phyloP scores from a whole-genome alignment of 2,888 invertebrate genomes.

The Rotaria macrura region DNA sequence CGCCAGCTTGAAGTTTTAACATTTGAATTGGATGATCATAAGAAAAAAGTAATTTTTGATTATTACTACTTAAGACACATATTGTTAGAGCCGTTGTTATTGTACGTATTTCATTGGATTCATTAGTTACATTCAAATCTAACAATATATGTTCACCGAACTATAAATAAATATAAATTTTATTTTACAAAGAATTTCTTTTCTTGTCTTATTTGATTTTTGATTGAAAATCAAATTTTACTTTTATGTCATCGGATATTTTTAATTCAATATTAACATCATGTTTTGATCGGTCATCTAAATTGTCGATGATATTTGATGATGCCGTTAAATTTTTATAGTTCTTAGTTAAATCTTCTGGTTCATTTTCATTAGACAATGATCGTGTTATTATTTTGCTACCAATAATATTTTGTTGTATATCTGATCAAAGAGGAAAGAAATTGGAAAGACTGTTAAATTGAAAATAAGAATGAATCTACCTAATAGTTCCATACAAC shows the following conservation, averaged over 20 bases:
- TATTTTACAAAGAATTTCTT: neutral
- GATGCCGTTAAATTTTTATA: neutral
- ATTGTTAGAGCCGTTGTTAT: neutral
- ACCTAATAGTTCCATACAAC: neutral
- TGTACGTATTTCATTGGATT: conserved; percentile 3
- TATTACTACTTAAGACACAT: neutral
- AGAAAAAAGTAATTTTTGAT: neutral
- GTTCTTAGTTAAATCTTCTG: neutral
- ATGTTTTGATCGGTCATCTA: neutral
- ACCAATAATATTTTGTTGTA: neutral
- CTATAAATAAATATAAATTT: neutral
- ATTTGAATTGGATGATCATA: neutral
- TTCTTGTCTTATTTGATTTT: too few species aligned
- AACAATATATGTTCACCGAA: neutral
- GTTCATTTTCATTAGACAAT: neutral
- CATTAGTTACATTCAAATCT: neutral
- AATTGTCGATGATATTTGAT: neutral
- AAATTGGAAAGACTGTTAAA: neutral
- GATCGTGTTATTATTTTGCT: neutral
- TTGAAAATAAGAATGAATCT: neutral
- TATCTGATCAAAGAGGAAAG: neutral
- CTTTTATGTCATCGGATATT: neutral
- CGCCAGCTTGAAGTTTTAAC: neutral
- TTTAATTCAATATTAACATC: neutral
- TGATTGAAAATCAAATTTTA: neutral